Evolutionary conservation across 1,140 invertebrate species (phyloP).

Genomic region (Drosophila ananassae): DNA sequence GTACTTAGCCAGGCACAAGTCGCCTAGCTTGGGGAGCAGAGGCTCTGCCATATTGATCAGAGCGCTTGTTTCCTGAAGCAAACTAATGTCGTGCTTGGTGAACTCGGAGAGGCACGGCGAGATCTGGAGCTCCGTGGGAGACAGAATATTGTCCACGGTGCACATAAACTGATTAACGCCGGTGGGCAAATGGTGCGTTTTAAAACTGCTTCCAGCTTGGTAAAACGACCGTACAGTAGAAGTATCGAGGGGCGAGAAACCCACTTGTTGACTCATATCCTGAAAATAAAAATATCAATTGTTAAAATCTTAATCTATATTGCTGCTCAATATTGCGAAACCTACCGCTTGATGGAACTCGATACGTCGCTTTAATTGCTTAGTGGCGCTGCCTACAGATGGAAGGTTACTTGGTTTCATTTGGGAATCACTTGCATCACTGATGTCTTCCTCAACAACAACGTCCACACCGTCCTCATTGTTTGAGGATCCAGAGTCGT

Average conservation of each 20-base stretch:
- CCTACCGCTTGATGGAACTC: slow-evolving; percentile 47
- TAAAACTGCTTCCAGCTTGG: slow-evolving; percentile 44
- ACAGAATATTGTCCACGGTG: slow-evolving; percentile 48
- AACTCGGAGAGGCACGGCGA: slow-evolving; percentile 64
- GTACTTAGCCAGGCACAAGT: slow-evolving; percentile 64
- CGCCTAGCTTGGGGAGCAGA: slow-evolving; percentile 31
- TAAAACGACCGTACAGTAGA: slow-evolving; percentile 58
- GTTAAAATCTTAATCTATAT: too few relatives aligned
- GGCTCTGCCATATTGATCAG: slow-evolving; percentile 42
- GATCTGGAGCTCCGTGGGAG: slow-evolving; percentile 62
- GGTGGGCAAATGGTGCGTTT: slow-evolving; percentile 53
- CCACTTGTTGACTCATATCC: slow-evolving; percentile 17
- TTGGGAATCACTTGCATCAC: neutral
- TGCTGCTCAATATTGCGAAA: neutral
- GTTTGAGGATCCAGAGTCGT: neutral
- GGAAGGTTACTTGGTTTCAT: neutral
- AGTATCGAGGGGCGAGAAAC: slow-evolving; percentile 61
- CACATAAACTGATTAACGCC: slow-evolving; percentile 64
- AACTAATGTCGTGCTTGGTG: slow-evolving; percentile 48
- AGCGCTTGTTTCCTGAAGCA: slow-evolving; percentile 50
- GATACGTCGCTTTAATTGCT: slow-evolving; percentile 39
- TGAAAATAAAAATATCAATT: slow-evolving; percentile 3
- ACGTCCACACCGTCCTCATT: slow-evolving; percentile 1
- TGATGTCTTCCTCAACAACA: neutral
- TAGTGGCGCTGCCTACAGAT: neutral